Conservation (phyloP, 2,113 vertebrate genomes). For the Sula dactylatra region DNA sequence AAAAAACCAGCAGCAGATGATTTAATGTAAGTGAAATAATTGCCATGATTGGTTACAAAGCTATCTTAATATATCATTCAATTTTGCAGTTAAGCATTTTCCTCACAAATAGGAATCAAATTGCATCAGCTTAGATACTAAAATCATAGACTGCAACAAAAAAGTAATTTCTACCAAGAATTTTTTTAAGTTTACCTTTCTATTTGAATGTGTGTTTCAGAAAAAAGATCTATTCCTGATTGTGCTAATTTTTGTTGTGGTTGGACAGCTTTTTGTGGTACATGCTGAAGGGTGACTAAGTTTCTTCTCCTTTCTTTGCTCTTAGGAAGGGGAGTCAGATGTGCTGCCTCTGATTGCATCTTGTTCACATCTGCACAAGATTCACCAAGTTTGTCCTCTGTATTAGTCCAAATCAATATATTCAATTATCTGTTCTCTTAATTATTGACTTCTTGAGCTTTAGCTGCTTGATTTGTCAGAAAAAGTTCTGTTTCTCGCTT, state of each 20-base stretch:
- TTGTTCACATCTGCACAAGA: background rate
- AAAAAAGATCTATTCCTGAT: background rate
- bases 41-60: constrained; percentile 5
- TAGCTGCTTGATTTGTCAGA: background rate
- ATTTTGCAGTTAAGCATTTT: constrained; percentile 21
- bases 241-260: background rate
- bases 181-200: background rate
- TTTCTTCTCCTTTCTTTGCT: background rate
- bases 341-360: background rate
- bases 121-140: background rate
- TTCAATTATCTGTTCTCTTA: background rate
- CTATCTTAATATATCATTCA: constrained; percentile 1
- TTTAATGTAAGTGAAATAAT: constrained; percentile 19
- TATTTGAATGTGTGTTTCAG: background rate
- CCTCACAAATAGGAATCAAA: constrained; percentile 3
- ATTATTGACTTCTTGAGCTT: background rate
- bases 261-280: background rate
- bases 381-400: background rate
- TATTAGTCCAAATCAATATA: background rate
- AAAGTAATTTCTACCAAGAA: background rate
- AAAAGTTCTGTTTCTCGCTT: background rate
- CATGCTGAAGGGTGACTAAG: background rate
- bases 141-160: background rate
- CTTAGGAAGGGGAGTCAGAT: background rate
- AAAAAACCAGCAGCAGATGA: background rate